Evolutionary conservation across 1,140 invertebrate genomes (phyloP).

Genomic region (Drosophila pectinifera): DNA sequence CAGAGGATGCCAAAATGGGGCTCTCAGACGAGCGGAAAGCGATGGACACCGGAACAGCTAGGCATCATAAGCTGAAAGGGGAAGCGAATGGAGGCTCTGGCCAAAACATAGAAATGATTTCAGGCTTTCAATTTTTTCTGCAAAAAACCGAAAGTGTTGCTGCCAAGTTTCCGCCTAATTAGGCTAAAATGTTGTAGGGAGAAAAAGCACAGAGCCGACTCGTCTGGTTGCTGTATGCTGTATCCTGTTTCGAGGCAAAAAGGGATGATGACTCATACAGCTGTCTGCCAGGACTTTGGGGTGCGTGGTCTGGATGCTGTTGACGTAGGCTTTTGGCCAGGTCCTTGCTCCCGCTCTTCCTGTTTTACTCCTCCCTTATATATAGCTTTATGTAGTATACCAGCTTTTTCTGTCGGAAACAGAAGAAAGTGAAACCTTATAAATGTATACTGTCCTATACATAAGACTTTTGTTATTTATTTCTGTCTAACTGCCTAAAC

Average conservation of each 20-base stretch:
- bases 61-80: constrained; percentile 28
- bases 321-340: constrained; percentile 36
- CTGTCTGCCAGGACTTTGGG: constrained; percentile 35
- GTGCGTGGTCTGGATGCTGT: constrained; percentile 33
- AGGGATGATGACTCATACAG: constrained; percentile 45
- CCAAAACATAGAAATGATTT: constrained; percentile 33
- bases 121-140: constrained; percentile 4
- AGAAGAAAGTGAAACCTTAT: constrained; percentile 68
- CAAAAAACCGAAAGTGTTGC: constrained; percentile 62
- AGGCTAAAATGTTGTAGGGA: constrained; percentile 60
- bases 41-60: constrained; percentile 9
- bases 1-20: constrained; percentile 24
- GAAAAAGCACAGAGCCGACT: constrained; percentile 5
- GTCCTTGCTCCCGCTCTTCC: constrained; percentile 9
- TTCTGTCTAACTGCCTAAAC: neutral
- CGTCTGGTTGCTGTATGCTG: constrained; percentile 21
- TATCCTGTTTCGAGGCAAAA: constrained; percentile 36
- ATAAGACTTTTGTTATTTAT: too few species aligned
- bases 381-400: too few species aligned
- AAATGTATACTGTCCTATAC: too few species aligned
- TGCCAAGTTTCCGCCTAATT: constrained; percentile 78
- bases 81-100: constrained; percentile 9
- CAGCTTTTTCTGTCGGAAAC: neutral
- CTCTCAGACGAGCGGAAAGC: constrained; percentile 20
- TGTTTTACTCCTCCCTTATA: neutral